These are phyloP conservation scores for Bubo scandiacus DNA, from an alignment of 2,113 vertebrate species.

Conservation along the genomic window DNA sequence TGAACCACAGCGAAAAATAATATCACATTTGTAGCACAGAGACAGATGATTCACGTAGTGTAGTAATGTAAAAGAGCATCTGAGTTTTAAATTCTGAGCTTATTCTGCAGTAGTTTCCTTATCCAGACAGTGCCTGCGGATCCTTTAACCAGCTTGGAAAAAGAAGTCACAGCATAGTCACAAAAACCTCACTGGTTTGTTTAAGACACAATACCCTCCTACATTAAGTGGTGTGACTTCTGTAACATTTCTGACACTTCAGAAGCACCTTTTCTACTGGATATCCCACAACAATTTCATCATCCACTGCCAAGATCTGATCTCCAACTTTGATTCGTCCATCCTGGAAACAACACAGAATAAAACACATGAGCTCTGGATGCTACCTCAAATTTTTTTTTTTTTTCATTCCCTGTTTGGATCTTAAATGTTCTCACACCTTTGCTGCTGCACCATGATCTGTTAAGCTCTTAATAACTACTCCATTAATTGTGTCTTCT, in stretches of 20 bases:
- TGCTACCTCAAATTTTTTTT: not conserved
- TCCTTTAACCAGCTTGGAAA: not conserved
- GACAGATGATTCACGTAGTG: not conserved
- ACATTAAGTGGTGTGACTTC: not conserved
- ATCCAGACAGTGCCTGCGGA: not conserved
- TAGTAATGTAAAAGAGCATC: not conserved
- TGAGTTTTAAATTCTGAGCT: not conserved
- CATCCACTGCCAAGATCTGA: conserved; percentile 83
- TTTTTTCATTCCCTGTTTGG: not conserved
- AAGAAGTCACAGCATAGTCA: not conserved
- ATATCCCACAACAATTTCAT: conserved; percentile 82
- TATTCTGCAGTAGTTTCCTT: not conserved
- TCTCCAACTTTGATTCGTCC: conserved; percentile 83
- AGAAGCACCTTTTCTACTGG: conserved; percentile 85
- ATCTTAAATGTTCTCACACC: conserved; percentile 61
- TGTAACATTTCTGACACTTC: not conserved
- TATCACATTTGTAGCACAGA: not conserved
- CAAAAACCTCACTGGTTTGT: not conserved
- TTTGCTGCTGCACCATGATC: conserved; percentile 79
- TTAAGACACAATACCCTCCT: not conserved
- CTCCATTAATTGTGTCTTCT: conserved; percentile 78
- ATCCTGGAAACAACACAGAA: conserved; percentile 74
- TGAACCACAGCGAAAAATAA: not conserved
- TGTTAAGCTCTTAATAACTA: conserved; percentile 81
- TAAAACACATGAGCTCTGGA: not conserved